Base-by-base conservation (phyloP, 2,113 vertebrate genomes). In the Mesoclemmys tuberculata region DNA sequence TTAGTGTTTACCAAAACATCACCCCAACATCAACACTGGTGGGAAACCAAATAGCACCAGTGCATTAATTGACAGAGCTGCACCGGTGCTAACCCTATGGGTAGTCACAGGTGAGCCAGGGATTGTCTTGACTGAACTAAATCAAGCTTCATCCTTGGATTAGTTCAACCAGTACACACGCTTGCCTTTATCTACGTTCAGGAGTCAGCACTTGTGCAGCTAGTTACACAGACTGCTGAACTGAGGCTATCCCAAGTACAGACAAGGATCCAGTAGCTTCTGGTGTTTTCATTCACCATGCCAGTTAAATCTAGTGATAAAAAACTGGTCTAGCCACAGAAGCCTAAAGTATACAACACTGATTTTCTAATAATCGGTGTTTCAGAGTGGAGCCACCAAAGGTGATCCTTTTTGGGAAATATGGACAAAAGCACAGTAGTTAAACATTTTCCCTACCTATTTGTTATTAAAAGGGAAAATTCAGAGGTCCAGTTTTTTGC, bases 361-460 rank as follows among this genome's bases (percentile, higher is more conserved):
- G 27, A 31, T 80, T 90, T n/a, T 41, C 29, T 56, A 86, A 82
- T 0, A 16, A 16, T 44, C 49, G 88, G 24, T 1, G 4, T 51
- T 85, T 92, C 58, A 58, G 31, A 0, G 0, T 16, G 21, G 74
- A 93, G 56, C 46, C 22, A 31, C n/a, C 26, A 4, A 18, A 85
- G 51, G 51, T 2, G 0, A 83, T 44, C 84, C 38, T 58, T 18
- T 46, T 26, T 35, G 46, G 92, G n/a, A n/a, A n/a, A n/a, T n/a
- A n/a, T n/a, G n/a, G n/a, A n/a, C n/a, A n/a, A n/a, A 1, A 64
- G 2, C 71, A 51, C 2, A 0, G 49, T 19, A 71, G 52, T 0
- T 82, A 61, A 3, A 44, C 61, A 56, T 64, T 85, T 90, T 89
- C 90, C 54, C 90, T 94, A 83, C 46, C 44, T 26, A 84, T 79